Conservation (phyloP, 2,888 invertebrate genomes). For the Cantharis flavilabris region DNA sequence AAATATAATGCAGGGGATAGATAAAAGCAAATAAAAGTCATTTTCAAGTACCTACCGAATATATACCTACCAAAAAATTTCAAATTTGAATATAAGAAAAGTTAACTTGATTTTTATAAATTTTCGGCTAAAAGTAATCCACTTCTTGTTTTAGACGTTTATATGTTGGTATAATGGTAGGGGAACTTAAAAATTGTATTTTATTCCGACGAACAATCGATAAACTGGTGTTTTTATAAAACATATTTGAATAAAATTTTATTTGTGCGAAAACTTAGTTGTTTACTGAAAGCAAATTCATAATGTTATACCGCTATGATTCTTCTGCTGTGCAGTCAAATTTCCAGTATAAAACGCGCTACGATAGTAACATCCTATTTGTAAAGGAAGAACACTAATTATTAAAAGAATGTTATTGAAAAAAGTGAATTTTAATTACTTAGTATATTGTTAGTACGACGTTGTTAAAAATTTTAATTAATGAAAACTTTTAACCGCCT, state of each 20-base stretch:
- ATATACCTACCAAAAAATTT: background rate
- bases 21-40: background rate
- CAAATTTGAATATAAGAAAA: background rate
- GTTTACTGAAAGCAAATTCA: background rate
- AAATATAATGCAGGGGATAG: background rate
- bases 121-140: background rate
- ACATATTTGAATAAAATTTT: background rate
- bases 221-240: background rate
- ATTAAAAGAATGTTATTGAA: too few relatives aligned
- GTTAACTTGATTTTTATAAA: background rate
- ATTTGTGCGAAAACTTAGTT: background rate
- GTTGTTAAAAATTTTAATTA: background rate
- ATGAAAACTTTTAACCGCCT: background rate
- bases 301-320: too few relatives aligned
- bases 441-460: background rate
- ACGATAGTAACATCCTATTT: too few relatives aligned
- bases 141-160: background rate
- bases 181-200: background rate
- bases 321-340: too few relatives aligned
- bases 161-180: background rate
- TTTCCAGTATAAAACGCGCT: too few relatives aligned
- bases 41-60: background rate
- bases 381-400: too few relatives aligned
- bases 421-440: background rate
- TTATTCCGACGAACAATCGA: background rate